Evolutionary conservation across 2,113 vertebrate genomes (phyloP).

Genomic region (Phylloscopus trochiloides): DNA sequence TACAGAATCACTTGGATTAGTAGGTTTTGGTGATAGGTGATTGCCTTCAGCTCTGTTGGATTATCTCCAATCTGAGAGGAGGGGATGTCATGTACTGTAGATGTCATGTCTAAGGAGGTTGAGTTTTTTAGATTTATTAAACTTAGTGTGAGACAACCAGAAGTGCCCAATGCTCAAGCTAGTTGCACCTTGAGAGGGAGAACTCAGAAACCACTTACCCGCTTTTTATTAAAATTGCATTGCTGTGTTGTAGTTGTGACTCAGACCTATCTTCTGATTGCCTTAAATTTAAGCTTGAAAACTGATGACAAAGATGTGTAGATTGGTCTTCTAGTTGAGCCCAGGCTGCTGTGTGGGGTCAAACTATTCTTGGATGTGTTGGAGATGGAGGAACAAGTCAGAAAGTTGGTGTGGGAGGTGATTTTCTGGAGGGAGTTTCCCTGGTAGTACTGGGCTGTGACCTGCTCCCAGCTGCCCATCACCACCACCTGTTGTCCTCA

Average conservation of each 20-base stretch:
- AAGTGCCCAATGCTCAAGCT: not conserved
- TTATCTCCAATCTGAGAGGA: not conserved
- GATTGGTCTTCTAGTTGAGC: not conserved
- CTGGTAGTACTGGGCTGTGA: not conserved
- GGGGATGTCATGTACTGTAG: not conserved
- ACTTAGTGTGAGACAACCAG: not conserved
- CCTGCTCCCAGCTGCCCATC: not conserved
- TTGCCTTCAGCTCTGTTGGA: not conserved
- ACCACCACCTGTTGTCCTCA: not conserved
- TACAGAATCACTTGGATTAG: not conserved
- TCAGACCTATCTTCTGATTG: not conserved
- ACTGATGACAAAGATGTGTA: not conserved
- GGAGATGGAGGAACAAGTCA: not conserved
- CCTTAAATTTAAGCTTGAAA: not conserved
- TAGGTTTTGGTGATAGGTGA: not conserved
- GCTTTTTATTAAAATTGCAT: not conserved
- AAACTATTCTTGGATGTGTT: rapidly evolving
- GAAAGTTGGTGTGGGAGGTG: not conserved
- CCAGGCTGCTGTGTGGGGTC: not conserved
- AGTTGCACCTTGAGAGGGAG: not conserved
- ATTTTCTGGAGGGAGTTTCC: not conserved
- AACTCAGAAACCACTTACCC: not conserved
- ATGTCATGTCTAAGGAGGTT: not conserved
- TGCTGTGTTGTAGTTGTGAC: not conserved
- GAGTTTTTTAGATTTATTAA: not conserved